These are phyloP conservation scores for Salvelinus fontinalis DNA, from an alignment of 2,113 vertebrate species.

Conservation along the genomic window DNA sequence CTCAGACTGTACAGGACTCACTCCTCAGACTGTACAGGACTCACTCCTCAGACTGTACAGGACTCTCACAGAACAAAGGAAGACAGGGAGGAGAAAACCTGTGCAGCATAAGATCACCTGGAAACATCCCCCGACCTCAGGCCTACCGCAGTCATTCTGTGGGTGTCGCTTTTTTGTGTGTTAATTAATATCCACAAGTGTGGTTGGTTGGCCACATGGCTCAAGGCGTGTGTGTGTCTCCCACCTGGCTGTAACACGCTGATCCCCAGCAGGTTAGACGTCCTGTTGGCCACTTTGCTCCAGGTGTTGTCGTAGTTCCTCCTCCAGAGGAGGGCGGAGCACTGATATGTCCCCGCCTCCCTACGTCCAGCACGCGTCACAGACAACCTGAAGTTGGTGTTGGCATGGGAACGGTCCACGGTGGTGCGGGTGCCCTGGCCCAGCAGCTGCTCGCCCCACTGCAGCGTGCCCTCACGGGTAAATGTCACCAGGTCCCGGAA, in stretches of 20 bases:
- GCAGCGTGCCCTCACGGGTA: constrained; percentile 87
- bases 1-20: no score
- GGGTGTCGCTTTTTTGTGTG: no score
- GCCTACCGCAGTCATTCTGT: not conserved
- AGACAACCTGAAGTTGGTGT: constrained; percentile 91
- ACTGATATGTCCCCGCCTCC: constrained; percentile 94
- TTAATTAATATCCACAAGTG: no score
- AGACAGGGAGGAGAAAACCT: no score
- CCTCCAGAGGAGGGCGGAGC: constrained; percentile 88
- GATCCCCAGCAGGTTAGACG: constrained; percentile 94
- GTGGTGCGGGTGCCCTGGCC: constrained; percentile 88
- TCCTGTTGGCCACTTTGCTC: constrained; percentile 85
- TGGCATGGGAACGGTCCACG: constrained; percentile 88
- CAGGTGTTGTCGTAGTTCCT: constrained; percentile 89
- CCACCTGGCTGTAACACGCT: constrained; percentile 90
- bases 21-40: no score
- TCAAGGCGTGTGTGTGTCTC: constrained; percentile 11
- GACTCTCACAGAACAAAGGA: no score
- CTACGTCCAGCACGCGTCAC: constrained; percentile 89
- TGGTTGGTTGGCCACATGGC: no score
- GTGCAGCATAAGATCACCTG: no score
- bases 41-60: no score
- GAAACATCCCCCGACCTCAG: not conserved
- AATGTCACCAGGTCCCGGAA: constrained; percentile 93
- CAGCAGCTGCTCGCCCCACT: constrained; percentile 85